Evolutionary conservation across 2,113 vertebrate species (phyloP), one percentile per base, ranked within the genome.

Genomic region (Leptobrachium ailaonicum): DNA sequence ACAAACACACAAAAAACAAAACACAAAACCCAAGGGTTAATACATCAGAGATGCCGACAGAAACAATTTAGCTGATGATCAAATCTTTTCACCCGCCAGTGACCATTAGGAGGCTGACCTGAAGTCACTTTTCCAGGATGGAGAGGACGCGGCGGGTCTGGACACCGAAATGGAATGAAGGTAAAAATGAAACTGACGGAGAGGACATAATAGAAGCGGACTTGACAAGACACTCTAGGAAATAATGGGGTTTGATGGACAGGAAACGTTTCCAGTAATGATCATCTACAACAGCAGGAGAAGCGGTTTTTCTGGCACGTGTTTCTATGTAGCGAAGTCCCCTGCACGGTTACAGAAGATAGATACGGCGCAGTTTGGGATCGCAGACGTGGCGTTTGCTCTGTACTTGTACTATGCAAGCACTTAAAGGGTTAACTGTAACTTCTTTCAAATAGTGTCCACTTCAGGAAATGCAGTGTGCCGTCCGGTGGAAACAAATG

Each of bases 1-100:
- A n/a, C n/a, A n/a, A n/a, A n/a, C n/a, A n/a, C n/a, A n/a, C n/a
- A n/a, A n/a, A n/a, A n/a, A n/a, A n/a, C n/a, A n/a, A n/a, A n/a
- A n/a, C n/a, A 47, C 3, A 47, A 47, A 47, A 47, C 3, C 3
- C 10, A 12, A 60, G 62, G 50, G 69, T 75, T 74, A 50, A 62
- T 41, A 69, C 79, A 80, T 80, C 72, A 80, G 69, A 80, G 79
- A 56, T 32, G 45, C 71, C 69, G 79, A 75, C 79, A 80, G 79
- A 80, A 80, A 75, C 79, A 69, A 80, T 80, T 80, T 75, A 75
- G 63, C 75, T 80, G 71, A 80, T 66, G 78, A 44, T 80, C 50
- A 9, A 62, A 68, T 64, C n/a, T 80, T 80, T 80, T 80, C 72
- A 75, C 60, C 79, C 79, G 69, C 64, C 53, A 54, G 69, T 80